Percentiles rank a stretch among this genome's conserved stretches.
Conservation (phyloP, 2,888 invertebrate genomes). For the Cantharis lateralis region DNA sequence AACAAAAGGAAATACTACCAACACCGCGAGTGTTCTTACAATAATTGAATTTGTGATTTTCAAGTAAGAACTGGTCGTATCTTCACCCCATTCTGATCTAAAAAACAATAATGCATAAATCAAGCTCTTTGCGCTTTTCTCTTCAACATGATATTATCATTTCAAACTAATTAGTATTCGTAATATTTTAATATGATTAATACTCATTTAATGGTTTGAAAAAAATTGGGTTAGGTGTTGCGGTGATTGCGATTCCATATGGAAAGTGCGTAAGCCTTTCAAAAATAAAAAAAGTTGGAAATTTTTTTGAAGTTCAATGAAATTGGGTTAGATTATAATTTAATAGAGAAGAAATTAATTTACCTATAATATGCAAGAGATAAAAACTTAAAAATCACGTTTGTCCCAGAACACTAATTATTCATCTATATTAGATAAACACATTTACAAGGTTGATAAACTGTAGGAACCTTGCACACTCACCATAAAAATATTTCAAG, state of each 20-base stretch:
- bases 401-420: not conserved
- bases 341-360: not conserved
- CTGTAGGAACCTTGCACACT: slow-evolving; percentile 10
- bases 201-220: not conserved
- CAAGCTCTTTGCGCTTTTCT: not conserved
- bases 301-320: not conserved
- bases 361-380: not conserved
- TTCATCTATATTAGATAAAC: not conserved
- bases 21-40: too few relatives aligned
- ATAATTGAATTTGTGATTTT: not conserved
- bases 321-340: not conserved
- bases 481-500: slow-evolving; percentile 9
- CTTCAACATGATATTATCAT: not conserved
- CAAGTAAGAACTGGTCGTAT: not conserved
- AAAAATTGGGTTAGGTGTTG: not conserved
- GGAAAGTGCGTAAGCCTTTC: not conserved
- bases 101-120: not conserved
- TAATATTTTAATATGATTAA: not conserved
- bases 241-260: not conserved
- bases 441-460: slow-evolving; percentile 8
- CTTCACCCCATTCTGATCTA: not conserved
- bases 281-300: not conserved
- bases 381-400: not conserved
- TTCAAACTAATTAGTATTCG: not conserved
- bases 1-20: too few relatives aligned